Evolutionary conservation across 92 coral and sea anemone species (phyloP), one percentile per base, ranked within the genome.

Genomic region (Chrysogorgia sp.): DNA sequence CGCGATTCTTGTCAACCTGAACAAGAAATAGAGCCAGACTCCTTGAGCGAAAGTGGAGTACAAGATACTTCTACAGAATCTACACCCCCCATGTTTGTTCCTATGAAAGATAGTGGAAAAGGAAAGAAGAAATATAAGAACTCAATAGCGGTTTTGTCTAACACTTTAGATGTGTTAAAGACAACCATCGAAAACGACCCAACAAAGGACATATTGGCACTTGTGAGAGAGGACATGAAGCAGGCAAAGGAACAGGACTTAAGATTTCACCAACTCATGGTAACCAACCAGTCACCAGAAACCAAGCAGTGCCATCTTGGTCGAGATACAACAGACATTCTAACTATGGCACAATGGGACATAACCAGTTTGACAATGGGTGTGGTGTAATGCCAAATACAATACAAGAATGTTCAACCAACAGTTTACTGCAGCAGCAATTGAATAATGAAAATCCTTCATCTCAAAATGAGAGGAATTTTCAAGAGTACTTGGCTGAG

Each of bases 1-100:
- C 57, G 75, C 23, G 75, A 43, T 47, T 68, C 75, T 8, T 68
- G 75, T 47, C 75, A 43, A 48, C 58, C 75, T 2, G 75, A 68
- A 14, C 75, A 68, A 68, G 75, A 57, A 14, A 3, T 43, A 7
- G 75, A 68, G 40, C 75, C 75, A 67, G 25, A 21, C 8, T 17
- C 12, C 40, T 53, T 35, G 40, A 68, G 58, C 24, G 75, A 48
- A 23, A 26, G 21, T 2, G 61, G 50, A 8, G 9, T 9, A 9
- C 9, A 43, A 33, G 26, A 61, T 21, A 61, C 0, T 50, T 24
- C 76, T 10, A 43, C 76, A 10, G 63, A 29, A 1, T 17, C 63
- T 2, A 25, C 59, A 17, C 59, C 43, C 2, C 25, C 76, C 3
- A 15, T 45, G 47, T 70, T 70, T 70, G 76, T 70, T 45, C 60